Percentiles rank a stretch among this genome's conserved stretches.
These are phyloP conservation scores for Clytia hemisphaerica DNA, from an alignment of 30 jellyfish, hydroid and myxozoan species.

Conservation along the genomic window DNA sequence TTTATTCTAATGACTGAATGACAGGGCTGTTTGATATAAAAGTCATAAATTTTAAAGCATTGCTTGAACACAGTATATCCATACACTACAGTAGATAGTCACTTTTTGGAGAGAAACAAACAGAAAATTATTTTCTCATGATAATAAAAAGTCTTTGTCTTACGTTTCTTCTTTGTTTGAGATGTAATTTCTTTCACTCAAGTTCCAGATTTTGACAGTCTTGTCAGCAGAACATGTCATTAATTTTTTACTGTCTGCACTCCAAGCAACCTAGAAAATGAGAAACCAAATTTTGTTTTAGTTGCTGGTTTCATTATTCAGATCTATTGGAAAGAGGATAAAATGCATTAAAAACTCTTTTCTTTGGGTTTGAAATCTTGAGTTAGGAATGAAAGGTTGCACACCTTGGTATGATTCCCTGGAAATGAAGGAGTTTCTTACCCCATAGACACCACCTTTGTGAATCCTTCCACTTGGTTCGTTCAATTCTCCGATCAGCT, in stretches of 20 bases:
- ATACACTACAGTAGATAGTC: no score
- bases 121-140: no score
- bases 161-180: constrained; percentile 48
- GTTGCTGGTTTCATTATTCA: neutral
- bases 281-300: neutral
- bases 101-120: no score
- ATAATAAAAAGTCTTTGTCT: neutral
- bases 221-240: constrained; percentile 92
- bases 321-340: neutral
- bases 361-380: neutral
- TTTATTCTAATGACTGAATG: neutral
- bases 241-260: constrained; percentile 78
- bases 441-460: constrained; percentile 97
- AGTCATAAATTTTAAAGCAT: neutral
- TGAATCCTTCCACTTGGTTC: constrained; percentile 62
- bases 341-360: neutral
- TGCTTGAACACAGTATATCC: neutral
- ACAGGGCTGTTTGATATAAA: neutral
- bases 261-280: constrained; percentile 66
- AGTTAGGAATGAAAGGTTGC: no score
- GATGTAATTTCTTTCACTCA: constrained; percentile 45
- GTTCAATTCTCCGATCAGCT: constrained; percentile 58
- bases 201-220: constrained; percentile 92
- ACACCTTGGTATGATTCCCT: neutral
- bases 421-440: constrained; percentile 22